These are phyloP conservation scores for Dendropsophus ebraccatus DNA, from an alignment of 2,113 vertebrate genomes.

Conservation along the genomic window DNA sequence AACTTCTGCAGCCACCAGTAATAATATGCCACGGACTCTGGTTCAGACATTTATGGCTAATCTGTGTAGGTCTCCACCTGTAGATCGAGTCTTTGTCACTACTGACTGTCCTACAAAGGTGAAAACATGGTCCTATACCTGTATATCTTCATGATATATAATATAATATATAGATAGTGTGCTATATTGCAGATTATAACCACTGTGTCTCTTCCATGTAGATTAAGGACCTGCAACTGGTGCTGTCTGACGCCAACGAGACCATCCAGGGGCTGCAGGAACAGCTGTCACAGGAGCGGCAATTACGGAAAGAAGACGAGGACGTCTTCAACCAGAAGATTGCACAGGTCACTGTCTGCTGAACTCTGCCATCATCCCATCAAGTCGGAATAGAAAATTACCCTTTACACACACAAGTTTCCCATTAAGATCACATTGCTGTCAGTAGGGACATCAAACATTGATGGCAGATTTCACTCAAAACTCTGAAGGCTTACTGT, in stretches of 20 bases:
- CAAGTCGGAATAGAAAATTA: not conserved
- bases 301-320: constrained; percentile 78
- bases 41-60: too few relatives aligned
- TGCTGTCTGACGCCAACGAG: constrained; percentile 80
- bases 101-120: too few relatives aligned
- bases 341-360: constrained; percentile 78
- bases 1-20: too few relatives aligned
- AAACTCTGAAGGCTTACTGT: too few relatives aligned
- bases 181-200: not conserved
- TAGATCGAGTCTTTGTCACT: too few relatives aligned
- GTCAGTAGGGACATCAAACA: not conserved
- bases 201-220: constrained; percentile 59
- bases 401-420: not conserved
- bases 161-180: not conserved
- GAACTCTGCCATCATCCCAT: not conserved
- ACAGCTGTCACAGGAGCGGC: constrained; percentile 82
- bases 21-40: too few relatives aligned
- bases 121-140: too few relatives aligned
- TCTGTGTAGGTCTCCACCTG: too few relatives aligned
- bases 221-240: constrained; percentile 80
- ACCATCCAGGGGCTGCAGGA: constrained; percentile 77
- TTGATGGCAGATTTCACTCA: not conserved
- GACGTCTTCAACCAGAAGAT: constrained; percentile 80
- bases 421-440: not conserved
- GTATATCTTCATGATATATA: not conserved